phyloP scores from a whole-genome alignment of 1,140 invertebrate genomes.

The Drosophila murphyi region DNA sequence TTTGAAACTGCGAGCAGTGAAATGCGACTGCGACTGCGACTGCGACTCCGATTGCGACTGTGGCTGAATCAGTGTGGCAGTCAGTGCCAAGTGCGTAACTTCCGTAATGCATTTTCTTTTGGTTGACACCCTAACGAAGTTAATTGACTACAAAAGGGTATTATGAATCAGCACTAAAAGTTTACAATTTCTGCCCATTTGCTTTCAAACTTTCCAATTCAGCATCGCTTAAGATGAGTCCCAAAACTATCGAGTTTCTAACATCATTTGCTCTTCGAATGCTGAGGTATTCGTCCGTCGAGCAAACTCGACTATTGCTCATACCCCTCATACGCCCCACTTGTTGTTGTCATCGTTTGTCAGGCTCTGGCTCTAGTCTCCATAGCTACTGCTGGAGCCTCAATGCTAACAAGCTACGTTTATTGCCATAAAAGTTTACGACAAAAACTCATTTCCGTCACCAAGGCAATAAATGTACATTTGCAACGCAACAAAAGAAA shows the following conservation, averaged over 20 bases:
- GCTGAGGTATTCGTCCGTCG: not conserved
- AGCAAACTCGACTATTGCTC: not conserved
- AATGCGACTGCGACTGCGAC: slow-evolving; percentile 15
- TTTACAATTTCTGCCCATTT: no score
- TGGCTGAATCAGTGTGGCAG: slow-evolving; percentile 9
- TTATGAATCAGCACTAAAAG: no score
- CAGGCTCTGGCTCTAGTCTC: slow-evolving; percentile 21
- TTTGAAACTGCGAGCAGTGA: slow-evolving; percentile 6
- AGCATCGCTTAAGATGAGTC: no score
- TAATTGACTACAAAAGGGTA: not conserved
- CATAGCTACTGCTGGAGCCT: slow-evolving; percentile 31
- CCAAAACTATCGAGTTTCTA: no score
- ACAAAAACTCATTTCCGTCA: slow-evolving; percentile 82
- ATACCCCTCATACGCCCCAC: not conserved
- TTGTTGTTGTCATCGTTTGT: slow-evolving; percentile 7
- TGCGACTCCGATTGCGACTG: not conserved
- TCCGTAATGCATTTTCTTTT: slow-evolving; percentile 29
- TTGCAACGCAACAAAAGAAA: slow-evolving; percentile 27
- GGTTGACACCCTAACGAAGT: not conserved
- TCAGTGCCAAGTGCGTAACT: slow-evolving; percentile 65
- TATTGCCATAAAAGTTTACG: slow-evolving; percentile 83
- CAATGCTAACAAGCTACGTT: slow-evolving; percentile 75
- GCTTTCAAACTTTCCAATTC: no score
- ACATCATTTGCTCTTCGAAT: no score
- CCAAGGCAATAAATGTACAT: slow-evolving; percentile 71